Percentiles rank a stretch among this genome's conserved stretches.
These are phyloP conservation scores for Telmatochromis sp. DNA, from an alignment of 2,113 vertebrate genomes.

Conservation along the genomic window DNA sequence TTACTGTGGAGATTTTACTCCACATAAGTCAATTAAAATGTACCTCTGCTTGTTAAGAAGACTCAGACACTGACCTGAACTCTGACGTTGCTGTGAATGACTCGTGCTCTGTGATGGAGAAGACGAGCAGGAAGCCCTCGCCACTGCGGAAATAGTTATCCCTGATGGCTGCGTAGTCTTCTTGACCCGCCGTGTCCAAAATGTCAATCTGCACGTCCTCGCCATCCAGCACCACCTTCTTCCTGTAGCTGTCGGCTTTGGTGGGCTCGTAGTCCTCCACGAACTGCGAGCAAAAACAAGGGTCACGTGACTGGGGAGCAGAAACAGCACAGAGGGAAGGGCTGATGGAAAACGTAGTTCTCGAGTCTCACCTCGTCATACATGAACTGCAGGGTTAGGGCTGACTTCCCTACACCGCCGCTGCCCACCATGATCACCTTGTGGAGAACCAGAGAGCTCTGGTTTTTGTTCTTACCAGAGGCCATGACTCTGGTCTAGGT, in stretches of 20 bases:
- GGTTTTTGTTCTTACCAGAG: slow-evolving; percentile 65
- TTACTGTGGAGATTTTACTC: neutral
- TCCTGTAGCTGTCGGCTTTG: slow-evolving; percentile 97
- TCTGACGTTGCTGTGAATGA: slow-evolving; percentile 88
- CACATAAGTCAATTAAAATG: neutral
- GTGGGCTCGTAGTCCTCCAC: slow-evolving; percentile 99
- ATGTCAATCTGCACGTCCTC: slow-evolving; percentile 98
- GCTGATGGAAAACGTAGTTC: neutral
- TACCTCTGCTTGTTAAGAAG: neutral
- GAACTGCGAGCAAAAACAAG: slow-evolving; percentile 69
- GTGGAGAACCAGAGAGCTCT: slow-evolving; percentile 70
- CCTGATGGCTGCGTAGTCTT: slow-evolving; percentile 96
- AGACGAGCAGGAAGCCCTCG: slow-evolving; percentile 93
- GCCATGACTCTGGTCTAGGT: slow-evolving; percentile 49
- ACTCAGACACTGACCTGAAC: slow-evolving; percentile 72
- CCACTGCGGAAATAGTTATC: slow-evolving; percentile 98
- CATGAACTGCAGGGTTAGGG: slow-evolving; percentile 75
- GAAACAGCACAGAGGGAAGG: neutral
- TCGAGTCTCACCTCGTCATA: slow-evolving; percentile 68
- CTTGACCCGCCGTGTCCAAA: slow-evolving; percentile 81
- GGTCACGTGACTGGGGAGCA: neutral
- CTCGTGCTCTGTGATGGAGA: slow-evolving; percentile 94
- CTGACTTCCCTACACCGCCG: slow-evolving; percentile 71
- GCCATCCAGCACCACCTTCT: slow-evolving; percentile 96
- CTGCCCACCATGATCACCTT: slow-evolving; percentile 77